Evolutionary conservation across 2,113 vertebrate genomes (phyloP).

Genomic region (Pyrgilauda ruficollis): DNA sequence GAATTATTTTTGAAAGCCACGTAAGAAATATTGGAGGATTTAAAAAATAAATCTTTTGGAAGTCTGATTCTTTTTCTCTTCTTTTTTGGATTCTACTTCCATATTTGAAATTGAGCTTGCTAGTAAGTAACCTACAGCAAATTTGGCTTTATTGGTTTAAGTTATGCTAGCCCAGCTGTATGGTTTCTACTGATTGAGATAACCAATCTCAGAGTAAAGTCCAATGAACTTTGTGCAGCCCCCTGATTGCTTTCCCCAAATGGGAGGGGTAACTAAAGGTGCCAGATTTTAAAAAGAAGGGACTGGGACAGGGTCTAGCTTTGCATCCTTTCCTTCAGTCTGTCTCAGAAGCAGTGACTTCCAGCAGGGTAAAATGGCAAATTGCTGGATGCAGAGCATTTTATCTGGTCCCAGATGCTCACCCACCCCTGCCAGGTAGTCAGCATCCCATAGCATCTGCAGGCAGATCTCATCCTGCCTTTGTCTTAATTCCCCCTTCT

Average conservation of each 20-base stretch:
- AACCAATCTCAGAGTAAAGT: background rate
- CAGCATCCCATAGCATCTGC: background rate
- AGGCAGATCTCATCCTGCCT: background rate
- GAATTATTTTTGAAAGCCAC: background rate
- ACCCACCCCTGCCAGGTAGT: background rate
- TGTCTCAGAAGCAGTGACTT: background rate
- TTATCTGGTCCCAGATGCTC: background rate
- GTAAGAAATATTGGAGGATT: background rate
- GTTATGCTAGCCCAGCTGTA: background rate
- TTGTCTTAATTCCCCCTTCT: conserved; percentile 22
- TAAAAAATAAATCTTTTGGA: background rate
- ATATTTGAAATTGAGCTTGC: background rate
- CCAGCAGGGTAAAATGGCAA: background rate
- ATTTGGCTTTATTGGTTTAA: background rate
- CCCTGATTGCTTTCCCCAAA: background rate
- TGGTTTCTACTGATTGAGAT: background rate
- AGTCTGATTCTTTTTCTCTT: background rate
- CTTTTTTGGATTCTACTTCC: background rate
- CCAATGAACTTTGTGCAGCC: background rate
- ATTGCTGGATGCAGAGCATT: background rate
- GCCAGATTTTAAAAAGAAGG: background rate
- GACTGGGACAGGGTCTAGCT: background rate
- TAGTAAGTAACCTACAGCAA: background rate
- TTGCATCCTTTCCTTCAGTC: background rate
- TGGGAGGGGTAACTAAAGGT: background rate